A percentile compares a stretch with the other conserved stretches of the same genome.
These are phyloP conservation scores for Ischnura elegans DNA, from an alignment of 2,888 invertebrate species.

Conservation along the genomic window DNA sequence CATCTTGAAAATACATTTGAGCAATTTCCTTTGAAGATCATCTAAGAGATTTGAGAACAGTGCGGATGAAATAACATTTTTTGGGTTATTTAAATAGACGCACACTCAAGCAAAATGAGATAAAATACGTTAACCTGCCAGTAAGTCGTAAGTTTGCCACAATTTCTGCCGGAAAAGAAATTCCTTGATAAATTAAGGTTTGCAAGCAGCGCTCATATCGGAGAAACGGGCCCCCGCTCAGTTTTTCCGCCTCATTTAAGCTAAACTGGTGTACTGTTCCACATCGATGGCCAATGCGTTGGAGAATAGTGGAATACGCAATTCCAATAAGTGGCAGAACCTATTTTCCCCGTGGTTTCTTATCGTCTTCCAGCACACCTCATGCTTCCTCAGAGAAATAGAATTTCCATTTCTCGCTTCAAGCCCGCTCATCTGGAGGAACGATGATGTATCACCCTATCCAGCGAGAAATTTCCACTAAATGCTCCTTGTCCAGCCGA, in stretches of 20 bases:
- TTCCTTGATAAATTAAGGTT: too few species aligned
- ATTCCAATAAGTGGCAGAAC: not conserved
- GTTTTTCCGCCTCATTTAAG: not conserved
- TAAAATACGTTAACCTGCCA: too few species aligned
- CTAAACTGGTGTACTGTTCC: not conserved
- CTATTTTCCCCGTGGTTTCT: not conserved
- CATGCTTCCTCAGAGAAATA: not conserved
- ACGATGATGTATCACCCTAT: not conserved
- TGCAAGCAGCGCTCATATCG: too few species aligned
- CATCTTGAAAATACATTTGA: too few species aligned
- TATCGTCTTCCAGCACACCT: slow-evolving; percentile 2
- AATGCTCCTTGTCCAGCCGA: not conserved
- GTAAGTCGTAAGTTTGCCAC: too few species aligned
- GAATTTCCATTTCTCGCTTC: not conserved
- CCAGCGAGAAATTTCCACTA: not conserved
- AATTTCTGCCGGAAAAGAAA: too few species aligned
- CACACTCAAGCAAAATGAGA: too few species aligned
- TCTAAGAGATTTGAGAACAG: too few species aligned
- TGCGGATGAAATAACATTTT: too few species aligned
- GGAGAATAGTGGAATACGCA: not conserved
- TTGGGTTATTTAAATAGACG: too few species aligned
- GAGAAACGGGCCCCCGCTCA: not conserved
- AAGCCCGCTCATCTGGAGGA: not conserved
- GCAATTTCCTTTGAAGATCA: too few species aligned
- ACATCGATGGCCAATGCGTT: not conserved